Conservation (phyloP, 2,797 vertebrate genomes). For the Vireo griseus region DNA sequence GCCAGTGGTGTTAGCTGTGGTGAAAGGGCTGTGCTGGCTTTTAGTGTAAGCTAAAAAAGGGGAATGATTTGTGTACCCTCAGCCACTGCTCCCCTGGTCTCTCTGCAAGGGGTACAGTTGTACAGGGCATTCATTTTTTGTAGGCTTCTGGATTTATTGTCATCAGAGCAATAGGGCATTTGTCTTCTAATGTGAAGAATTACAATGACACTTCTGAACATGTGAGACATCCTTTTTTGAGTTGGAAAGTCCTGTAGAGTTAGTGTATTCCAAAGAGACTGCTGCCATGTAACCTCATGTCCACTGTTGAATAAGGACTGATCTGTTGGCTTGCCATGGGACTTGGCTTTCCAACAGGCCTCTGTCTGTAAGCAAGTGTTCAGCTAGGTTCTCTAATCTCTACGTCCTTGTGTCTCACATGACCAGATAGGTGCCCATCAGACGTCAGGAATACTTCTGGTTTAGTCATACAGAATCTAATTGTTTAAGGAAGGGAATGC, state of each 20-base stretch:
- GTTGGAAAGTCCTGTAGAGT: background rate
- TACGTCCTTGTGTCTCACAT: accelerated
- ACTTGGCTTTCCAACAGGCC: background rate
- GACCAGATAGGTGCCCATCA: accelerated
- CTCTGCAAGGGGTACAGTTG: background rate
- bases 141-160: background rate
- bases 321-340: background rate
- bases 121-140: background rate
- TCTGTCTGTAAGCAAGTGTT: background rate
- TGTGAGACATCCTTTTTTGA: background rate
- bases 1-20: background rate
- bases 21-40: background rate
- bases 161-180: background rate
- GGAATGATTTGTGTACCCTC: background rate
- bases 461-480: background rate
- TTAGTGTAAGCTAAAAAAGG: background rate
- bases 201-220: background rate
- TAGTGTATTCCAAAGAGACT: background rate
- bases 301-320: background rate
- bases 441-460: background rate
- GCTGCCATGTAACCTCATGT: background rate
- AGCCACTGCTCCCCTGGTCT: background rate
- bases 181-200: background rate
- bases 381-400: background rate
- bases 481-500: background rate